Conservation (phyloP, 2,797 vertebrate genomes). For the Danionella dracula region DNA sequence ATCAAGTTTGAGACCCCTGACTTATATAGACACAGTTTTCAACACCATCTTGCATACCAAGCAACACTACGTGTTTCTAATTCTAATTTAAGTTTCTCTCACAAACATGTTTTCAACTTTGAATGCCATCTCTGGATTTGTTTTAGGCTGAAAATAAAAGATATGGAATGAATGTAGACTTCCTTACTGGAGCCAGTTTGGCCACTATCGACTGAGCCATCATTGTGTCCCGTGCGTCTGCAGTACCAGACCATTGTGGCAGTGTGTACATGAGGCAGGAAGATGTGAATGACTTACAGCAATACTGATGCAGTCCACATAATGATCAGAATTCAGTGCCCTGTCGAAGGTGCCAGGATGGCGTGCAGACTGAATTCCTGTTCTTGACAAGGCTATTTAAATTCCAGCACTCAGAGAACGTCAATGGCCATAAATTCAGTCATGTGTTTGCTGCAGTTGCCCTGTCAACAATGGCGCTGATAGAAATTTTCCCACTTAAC, state of each 20-base stretch:
- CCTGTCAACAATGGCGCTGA: background rate
- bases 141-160: conserved; percentile 25
- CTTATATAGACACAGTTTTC: background rate
- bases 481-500: conserved; percentile 39
- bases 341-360: conserved; percentile 13
- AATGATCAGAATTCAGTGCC: background rate
- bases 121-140: conserved; percentile 20
- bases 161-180: conserved; percentile 35
- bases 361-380: conserved; percentile 43
- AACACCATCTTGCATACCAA: too few species aligned
- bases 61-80: too few species aligned
- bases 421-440: conserved; percentile 19
- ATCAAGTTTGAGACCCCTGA: too few species aligned
- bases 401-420: conserved; percentile 25
- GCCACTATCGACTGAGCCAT: conserved; percentile 41
- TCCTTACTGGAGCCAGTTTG: conserved; percentile 43
- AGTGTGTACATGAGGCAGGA: conserved; percentile 34
- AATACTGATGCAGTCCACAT: background rate
- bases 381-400: conserved; percentile 26
- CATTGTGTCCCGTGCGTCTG: conserved; percentile 19
- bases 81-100: background rate
- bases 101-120: conserved; percentile 4
- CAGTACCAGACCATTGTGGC: conserved; percentile 39
- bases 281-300: conserved; percentile 23
- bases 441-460: conserved; percentile 29